Evolutionary conservation across 1,140 invertebrate species (phyloP), one percentile per base, ranked within the genome.

Genomic region (Tribolium madens): DNA sequence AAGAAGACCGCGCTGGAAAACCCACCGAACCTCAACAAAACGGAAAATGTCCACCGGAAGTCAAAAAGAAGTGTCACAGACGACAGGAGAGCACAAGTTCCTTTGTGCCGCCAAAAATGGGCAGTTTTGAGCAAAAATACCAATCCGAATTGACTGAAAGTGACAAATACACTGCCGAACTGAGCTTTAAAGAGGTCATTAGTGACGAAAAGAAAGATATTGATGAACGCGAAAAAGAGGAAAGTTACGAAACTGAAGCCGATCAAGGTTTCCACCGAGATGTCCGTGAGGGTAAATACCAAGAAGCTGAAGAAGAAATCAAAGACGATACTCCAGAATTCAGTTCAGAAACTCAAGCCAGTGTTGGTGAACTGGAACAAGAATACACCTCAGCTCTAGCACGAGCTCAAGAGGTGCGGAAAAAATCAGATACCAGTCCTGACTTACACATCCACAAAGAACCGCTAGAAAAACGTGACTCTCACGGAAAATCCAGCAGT

Each of bases 1-100:
- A 86, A 46, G 84, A 85, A 70, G 82, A 85, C 13, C 89, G 91
- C 83, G 89, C 89, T 4, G 89, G 89, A 31, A 89, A 91, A 84
- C 86, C 88, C 10, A 89, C 89, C 50, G 89, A 87, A 78, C 85
- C 85, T 77, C 84, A 87, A 68, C 87, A 17, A 88, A 81, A 86
- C 85, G 82, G 87, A 87, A 81, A 85, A 82, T 82, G 52, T 73
- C 33, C 68, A 3, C 79, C 84, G 76, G 85, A 89, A 78, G 83
- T 84, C 0, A 87, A 86, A 72, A 87, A 84, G 80, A 84, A 87
- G 47, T 88, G 89, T 2, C 90, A 91, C 76, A 87, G 88, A 75
- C 85, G 89, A 46, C 87, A 86, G 50, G 90, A 90, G 76, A 91
- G 89, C 79, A 88, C 87, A 42, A 84, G 84, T 46, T 85, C 85